Evolutionary conservation across 2,113 vertebrate genomes (phyloP).

Genomic region (Pygoscelis adeliae): DNA sequence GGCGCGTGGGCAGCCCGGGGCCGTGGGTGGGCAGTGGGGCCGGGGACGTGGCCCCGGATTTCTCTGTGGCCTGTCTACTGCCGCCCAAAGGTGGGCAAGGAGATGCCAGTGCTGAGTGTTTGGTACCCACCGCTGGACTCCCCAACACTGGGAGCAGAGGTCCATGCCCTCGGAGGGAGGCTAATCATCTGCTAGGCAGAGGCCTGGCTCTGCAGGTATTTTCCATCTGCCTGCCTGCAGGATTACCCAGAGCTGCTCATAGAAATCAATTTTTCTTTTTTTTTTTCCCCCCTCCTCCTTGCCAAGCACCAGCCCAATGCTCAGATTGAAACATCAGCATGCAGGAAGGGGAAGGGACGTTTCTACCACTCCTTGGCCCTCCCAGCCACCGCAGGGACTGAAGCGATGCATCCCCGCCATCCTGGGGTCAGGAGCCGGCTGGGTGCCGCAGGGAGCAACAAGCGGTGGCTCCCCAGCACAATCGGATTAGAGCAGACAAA

Average conservation of each 20-base stretch:
- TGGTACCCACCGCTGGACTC: fast-evolving
- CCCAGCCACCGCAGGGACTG: background rate
- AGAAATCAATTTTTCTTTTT: background rate
- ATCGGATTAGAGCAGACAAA: constrained; percentile 57
- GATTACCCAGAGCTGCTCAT: background rate
- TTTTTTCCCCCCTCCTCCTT: background rate
- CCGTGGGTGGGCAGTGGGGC: fast-evolving
- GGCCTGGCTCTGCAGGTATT: background rate
- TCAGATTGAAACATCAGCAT: constrained; percentile 55
- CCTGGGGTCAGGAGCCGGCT: background rate
- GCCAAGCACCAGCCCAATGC: background rate
- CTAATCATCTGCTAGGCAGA: background rate
- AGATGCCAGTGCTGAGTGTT: background rate
- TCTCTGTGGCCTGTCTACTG: fast-evolving
- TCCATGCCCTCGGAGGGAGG: fast-evolving
- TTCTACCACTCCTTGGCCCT: background rate
- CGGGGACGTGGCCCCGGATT: fast-evolving
- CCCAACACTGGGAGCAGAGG: background rate
- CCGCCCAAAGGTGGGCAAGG: fast-evolving
- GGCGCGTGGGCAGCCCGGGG: fast-evolving
- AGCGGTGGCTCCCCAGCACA: background rate
- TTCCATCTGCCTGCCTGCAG: background rate
- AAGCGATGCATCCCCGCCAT: background rate
- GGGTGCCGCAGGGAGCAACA: background rate
- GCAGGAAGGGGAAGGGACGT: background rate